Evolutionary conservation across 2,113 vertebrate genomes (phyloP).

Genomic region (Benitochromis conjunctus): DNA sequence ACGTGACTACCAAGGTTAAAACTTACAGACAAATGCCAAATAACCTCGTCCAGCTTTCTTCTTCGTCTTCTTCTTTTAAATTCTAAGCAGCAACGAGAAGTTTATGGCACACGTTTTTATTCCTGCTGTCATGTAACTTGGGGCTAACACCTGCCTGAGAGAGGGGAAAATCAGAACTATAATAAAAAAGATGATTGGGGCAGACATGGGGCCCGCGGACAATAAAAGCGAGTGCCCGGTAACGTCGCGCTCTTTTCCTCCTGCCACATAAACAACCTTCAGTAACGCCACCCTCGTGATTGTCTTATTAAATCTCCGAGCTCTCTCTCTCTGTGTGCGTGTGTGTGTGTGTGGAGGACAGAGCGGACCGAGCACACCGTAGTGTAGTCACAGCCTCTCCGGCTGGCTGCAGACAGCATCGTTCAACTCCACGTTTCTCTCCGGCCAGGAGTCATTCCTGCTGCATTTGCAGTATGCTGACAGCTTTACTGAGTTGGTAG

Average conservation of each 20-base stretch:
- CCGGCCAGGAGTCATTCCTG: conserved; percentile 53
- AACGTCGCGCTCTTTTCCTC: background rate
- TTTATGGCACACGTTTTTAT: background rate
- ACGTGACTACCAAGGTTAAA: conserved; percentile 26
- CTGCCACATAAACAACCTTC: conserved; percentile 1
- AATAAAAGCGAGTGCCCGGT: background rate
- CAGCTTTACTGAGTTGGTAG: conserved; percentile 68
- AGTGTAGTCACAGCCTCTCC: background rate
- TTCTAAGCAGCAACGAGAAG: background rate
- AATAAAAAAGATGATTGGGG: background rate
- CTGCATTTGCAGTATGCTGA: conserved; percentile 72
- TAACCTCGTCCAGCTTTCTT: no score
- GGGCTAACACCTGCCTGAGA: conserved; percentile 20
- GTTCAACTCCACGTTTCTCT: conserved; percentile 35
- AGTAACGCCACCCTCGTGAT: background rate
- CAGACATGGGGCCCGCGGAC: conserved; percentile 8
- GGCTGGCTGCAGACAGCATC: conserved; percentile 3
- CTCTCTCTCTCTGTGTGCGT: background rate
- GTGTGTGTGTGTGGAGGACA: background rate
- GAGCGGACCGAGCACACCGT: background rate
- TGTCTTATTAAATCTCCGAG: background rate
- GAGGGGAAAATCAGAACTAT: background rate
- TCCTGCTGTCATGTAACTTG: background rate
- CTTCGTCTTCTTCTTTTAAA: background rate
- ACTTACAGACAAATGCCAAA: background rate